Percentiles rank a stretch among this genome's conserved stretches.
These are phyloP conservation scores for Struthidea cinerea DNA, from an alignment of 2,113 vertebrate genomes.

Conservation along the genomic window DNA sequence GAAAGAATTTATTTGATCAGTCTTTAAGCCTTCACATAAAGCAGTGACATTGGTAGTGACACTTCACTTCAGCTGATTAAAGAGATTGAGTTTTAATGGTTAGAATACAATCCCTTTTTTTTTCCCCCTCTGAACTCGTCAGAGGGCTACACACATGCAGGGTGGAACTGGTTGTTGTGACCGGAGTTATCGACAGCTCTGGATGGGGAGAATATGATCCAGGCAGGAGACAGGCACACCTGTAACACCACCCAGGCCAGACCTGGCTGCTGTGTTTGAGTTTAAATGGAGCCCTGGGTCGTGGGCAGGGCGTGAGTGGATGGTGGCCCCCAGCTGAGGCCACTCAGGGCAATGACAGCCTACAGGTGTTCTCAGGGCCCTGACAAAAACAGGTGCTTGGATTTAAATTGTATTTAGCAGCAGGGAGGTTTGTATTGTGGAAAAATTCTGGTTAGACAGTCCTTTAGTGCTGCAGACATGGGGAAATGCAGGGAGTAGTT, in stretches of 20 bases:
- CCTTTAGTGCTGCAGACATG: fast-evolving
- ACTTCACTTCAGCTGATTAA: neutral
- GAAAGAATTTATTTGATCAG: neutral
- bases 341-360: neutral
- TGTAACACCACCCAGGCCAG: fast-evolving
- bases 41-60: neutral
- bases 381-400: neutral
- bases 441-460: fast-evolving
- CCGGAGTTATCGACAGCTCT: neutral
- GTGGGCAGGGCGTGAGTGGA: too few relatives aligned
- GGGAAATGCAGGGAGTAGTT: neutral
- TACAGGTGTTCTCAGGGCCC: neutral
- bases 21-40: neutral
- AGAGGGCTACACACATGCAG: fast-evolving
- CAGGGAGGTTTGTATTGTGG: fast-evolving
- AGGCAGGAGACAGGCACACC: neutral
- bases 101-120: neutral
- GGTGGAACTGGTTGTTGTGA: neutral
- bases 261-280: neutral
- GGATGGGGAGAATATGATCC: fast-evolving
- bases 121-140: fast-evolving
- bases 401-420: neutral
- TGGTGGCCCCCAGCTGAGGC: neutral
- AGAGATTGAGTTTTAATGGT: neutral
- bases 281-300: neutral